Percentiles rank a stretch among this genome's conserved stretches.
Conservation (phyloP, 2,113 vertebrate genomes). For the Neomonachus schauinslandi region DNA sequence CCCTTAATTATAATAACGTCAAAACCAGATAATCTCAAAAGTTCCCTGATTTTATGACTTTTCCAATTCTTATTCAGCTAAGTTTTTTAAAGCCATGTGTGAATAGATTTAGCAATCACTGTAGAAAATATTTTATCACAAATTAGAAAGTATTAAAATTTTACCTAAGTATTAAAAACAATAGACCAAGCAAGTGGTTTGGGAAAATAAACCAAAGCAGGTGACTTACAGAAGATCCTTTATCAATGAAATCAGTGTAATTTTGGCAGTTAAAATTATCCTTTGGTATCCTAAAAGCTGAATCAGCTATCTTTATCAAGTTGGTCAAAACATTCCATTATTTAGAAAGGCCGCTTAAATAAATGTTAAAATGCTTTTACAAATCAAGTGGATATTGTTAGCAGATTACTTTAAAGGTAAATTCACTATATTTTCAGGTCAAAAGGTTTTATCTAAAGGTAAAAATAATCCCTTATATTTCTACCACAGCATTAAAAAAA, state of each 20-base stretch:
- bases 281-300: neutral
- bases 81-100: neutral
- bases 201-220: neutral
- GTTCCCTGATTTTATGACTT: neutral
- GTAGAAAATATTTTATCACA: conserved; percentile 22
- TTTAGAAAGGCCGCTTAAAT: neutral
- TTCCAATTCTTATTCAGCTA: neutral
- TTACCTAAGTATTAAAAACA: neutral
- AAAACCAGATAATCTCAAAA: neutral
- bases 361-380: neutral
- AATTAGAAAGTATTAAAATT: neutral
- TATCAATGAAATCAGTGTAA: neutral
- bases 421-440: neutral
- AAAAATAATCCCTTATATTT: conserved; percentile 6
- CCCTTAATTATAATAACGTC: neutral
- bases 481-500: neutral
- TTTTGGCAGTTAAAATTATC: neutral
- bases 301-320: neutral
- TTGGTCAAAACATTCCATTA: neutral
- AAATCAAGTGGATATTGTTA: neutral
- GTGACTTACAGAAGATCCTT: neutral
- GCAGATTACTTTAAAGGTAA: neutral
- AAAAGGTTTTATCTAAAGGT: conserved; percentile 7
- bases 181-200: neutral
- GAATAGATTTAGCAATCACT: neutral